Conservation (phyloP, 2,113 vertebrate genomes). For the Rhinoderma darwinii region DNA sequence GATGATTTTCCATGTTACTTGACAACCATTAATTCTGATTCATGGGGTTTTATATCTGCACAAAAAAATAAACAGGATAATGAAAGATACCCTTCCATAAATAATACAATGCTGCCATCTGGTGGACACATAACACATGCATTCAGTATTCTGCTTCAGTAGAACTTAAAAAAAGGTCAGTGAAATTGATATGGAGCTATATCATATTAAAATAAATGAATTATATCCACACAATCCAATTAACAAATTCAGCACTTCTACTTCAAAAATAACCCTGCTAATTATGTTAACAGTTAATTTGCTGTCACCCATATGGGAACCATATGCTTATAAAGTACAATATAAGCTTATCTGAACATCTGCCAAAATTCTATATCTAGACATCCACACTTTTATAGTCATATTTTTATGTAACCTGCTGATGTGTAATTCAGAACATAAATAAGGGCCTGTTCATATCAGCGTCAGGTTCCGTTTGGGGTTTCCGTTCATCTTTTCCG, state of each 20-base stretch:
- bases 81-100: not conserved
- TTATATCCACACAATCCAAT: slow-evolving; percentile 44
- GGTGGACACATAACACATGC: not conserved
- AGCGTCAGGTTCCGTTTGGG: no score
- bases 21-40: slow-evolving; percentile 60
- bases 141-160: not conserved
- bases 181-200: not conserved
- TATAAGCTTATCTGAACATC: slow-evolving; percentile 16
- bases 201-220: slow-evolving; percentile 18
- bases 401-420: not conserved
- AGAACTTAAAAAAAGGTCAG: slow-evolving; percentile 18
- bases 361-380: slow-evolving; percentile 25
- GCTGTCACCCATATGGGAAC: slow-evolving; percentile 20
- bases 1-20: slow-evolving; percentile 47
- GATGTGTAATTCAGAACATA: not conserved
- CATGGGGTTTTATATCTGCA: slow-evolving; percentile 46
- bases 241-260: slow-evolving; percentile 36
- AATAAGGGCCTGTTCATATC: no score
- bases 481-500: no score
- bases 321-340: slow-evolving; percentile 22
- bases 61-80: not conserved
- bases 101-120: slow-evolving; percentile 44
- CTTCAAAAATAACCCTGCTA: slow-evolving; percentile 47
- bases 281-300: slow-evolving; percentile 32
- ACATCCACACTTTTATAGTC: not conserved